Conservation (phyloP, 2,113 vertebrate genomes). For the Hirundichthys speculiger region DNA sequence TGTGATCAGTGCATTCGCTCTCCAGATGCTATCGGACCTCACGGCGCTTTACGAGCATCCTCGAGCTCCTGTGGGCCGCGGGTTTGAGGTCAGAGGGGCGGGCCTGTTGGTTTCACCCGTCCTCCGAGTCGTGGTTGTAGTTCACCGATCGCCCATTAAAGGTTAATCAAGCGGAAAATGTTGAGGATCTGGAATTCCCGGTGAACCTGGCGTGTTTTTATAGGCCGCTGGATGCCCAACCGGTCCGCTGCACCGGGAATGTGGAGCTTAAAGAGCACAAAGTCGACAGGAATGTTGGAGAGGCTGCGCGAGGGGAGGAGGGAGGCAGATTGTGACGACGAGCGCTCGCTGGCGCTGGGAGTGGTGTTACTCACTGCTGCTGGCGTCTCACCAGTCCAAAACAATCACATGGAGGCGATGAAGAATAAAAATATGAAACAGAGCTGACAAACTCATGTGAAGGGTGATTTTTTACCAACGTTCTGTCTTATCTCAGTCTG, state of each 20-base stretch:
- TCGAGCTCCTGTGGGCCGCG: slow-evolving; percentile 21
- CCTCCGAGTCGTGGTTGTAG: slow-evolving; percentile 38
- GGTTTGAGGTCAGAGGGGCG: slow-evolving; percentile 4
- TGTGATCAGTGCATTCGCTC: slow-evolving; percentile 5
- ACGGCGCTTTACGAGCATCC: slow-evolving; percentile 17
- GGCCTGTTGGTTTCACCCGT: slow-evolving; percentile 48
- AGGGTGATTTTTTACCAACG: background rate
- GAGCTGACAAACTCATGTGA: background rate
- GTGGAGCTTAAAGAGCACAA: slow-evolving; percentile 49
- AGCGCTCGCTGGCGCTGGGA: slow-evolving; percentile 4
- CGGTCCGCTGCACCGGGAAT: slow-evolving; percentile 54
- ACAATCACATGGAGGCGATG: slow-evolving; percentile 12
- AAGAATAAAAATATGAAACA: background rate
- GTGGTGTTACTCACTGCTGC: slow-evolving; percentile 26
- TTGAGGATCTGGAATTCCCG: slow-evolving; percentile 48
- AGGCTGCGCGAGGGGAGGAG: slow-evolving; percentile 9
- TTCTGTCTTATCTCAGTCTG: background rate
- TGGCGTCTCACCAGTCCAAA: slow-evolving; percentile 29
- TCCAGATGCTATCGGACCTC: slow-evolving; percentile 27
- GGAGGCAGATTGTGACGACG: slow-evolving; percentile 13
- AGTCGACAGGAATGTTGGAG: slow-evolving; percentile 62
- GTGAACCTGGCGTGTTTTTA: slow-evolving; percentile 53
- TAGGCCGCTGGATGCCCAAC: slow-evolving; percentile 53
- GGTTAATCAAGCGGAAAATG: slow-evolving; percentile 67
- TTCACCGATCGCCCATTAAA: slow-evolving; percentile 63